A percentile compares a stretch with the other conserved stretches of the same genome.
These are phyloP conservation scores for Paramisgurnus dabryanus DNA, from an alignment of 2,113 vertebrate species.

Conservation along the genomic window DNA sequence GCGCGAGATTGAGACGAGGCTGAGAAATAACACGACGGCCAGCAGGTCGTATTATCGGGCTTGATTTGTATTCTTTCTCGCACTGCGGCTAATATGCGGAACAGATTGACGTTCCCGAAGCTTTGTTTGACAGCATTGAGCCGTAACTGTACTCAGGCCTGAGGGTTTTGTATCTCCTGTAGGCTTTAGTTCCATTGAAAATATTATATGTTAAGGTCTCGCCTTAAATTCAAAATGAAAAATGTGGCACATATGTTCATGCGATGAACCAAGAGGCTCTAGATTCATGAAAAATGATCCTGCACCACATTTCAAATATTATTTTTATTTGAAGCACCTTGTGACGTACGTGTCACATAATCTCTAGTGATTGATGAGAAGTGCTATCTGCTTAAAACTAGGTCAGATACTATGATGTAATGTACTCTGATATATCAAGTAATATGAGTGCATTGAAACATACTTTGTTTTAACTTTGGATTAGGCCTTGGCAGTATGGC, in stretches of 20 bases:
- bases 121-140: slow-evolving; percentile 25
- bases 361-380: slow-evolving; percentile 16
- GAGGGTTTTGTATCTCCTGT: slow-evolving; percentile 12
- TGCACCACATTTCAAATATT: neutral
- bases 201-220: slow-evolving; percentile 33
- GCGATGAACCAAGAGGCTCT: neutral
- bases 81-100: slow-evolving; percentile 39
- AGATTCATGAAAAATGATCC: slow-evolving; percentile 21
- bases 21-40: slow-evolving; percentile 29
- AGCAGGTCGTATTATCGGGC: slow-evolving; percentile 29
- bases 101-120: slow-evolving; percentile 46
- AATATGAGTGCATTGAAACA: neutral
- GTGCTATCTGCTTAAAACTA: neutral
- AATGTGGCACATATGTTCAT: slow-evolving; percentile 17
- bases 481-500: too few species aligned
- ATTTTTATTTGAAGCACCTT: slow-evolving; percentile 13
- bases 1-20: slow-evolving; percentile 17
- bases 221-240: slow-evolving; percentile 41
- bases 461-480: too few species aligned
- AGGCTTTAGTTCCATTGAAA: slow-evolving; percentile 22
- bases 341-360: slow-evolving; percentile 16
- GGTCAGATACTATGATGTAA: slow-evolving; percentile 3
- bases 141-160: slow-evolving; percentile 15
- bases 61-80: slow-evolving; percentile 50
- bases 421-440: neutral